Conservation (phyloP, 2,113 vertebrate genomes). For the Phylloscopus whistleri region DNA sequence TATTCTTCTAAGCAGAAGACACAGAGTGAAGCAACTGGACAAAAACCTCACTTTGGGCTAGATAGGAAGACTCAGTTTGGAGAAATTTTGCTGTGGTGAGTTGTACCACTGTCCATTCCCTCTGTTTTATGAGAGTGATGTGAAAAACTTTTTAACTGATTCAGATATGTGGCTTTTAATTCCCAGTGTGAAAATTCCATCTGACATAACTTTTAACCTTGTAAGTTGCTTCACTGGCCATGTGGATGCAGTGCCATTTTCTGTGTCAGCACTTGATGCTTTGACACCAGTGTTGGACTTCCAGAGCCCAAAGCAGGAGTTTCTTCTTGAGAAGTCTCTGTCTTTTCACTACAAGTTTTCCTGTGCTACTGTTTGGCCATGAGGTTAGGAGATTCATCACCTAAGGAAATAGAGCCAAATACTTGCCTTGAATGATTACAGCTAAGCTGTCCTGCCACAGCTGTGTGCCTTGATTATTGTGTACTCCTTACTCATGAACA, state of each 20-base stretch:
- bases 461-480: conserved; percentile 41
- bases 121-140: not conserved
- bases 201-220: not conserved
- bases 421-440: conserved; percentile 61
- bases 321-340: not conserved
- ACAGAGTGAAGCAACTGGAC: not conserved
- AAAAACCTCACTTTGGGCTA: not conserved
- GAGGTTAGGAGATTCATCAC: conserved; percentile 22
- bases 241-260: not conserved
- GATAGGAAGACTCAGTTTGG: not conserved
- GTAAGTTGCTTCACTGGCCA: not conserved
- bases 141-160: not conserved
- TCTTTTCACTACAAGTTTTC: not conserved
- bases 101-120: not conserved
- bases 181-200: not conserved
- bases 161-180: not conserved
- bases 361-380: not conserved
- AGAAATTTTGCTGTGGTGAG: not conserved
- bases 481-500: conserved; percentile 30
- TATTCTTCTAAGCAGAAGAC: not conserved
- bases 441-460: conserved; percentile 48
- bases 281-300: not conserved
- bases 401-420: conserved; percentile 48
- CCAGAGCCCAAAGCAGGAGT: not conserved
- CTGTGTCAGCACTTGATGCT: not conserved